A percentile compares a stretch with the other conserved stretches of the same genome.
Evolutionary conservation across 2,888 invertebrate genomes (phyloP).

Genomic region (Drosophila rubida): DNA sequence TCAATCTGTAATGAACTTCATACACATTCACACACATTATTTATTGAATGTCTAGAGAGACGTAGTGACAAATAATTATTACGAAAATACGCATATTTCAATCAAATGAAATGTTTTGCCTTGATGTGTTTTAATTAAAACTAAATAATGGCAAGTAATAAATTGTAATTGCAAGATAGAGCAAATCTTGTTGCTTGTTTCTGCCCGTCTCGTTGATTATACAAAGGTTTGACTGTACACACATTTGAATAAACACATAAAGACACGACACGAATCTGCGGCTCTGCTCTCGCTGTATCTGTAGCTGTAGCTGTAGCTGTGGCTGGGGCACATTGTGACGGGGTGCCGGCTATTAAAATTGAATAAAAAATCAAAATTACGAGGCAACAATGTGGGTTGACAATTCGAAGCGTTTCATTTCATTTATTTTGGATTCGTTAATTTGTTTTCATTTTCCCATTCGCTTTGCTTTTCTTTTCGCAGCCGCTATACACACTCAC

Average conservation of each 20-base stretch:
- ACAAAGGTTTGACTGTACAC: not conserved
- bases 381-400: constrained; percentile 11
- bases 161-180: too few relatives aligned
- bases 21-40: not conserved
- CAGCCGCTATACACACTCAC: constrained; percentile 60
- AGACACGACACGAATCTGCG: not conserved
- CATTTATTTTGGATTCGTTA: constrained; percentile 16
- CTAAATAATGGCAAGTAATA: too few relatives aligned
- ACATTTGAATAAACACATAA: constrained; percentile 15
- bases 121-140: too few relatives aligned
- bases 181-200: too few relatives aligned
- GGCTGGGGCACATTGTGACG: constrained; percentile 9
- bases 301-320: not conserved
- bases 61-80: too few relatives aligned
- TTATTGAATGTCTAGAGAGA: too few relatives aligned
- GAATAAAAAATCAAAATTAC: constrained; percentile 12
- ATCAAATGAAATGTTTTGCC: too few relatives aligned
- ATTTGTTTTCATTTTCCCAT: constrained; percentile 7
- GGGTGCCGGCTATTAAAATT: constrained; percentile 19
- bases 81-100: too few relatives aligned
- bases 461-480: constrained; percentile 32
- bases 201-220: constrained; percentile 1
- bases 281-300: not conserved
- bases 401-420: constrained; percentile 15
- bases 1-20: not conserved